A percentile compares a stretch with the other conserved stretches of the same genome.
Evolutionary conservation across 2,888 invertebrate genomes (phyloP).

Genomic region (Sturmia bella): DNA sequence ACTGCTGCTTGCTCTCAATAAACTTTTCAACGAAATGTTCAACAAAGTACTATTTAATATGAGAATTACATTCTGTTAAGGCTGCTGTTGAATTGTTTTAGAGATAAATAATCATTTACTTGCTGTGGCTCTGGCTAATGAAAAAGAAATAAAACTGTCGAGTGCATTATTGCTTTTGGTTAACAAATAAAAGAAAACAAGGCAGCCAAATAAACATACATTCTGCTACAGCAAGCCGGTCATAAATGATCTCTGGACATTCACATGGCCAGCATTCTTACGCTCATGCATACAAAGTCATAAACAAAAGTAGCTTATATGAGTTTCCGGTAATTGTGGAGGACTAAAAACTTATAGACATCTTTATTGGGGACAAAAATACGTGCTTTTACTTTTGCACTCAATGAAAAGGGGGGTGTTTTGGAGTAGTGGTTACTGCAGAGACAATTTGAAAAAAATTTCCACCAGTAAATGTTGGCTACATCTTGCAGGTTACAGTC

Average conservation of each 20-base stretch:
- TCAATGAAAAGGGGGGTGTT: neutral
- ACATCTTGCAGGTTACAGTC: neutral
- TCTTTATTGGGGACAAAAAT: neutral
- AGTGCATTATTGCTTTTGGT: constrained; percentile 73
- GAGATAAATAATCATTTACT: constrained; percentile 70
- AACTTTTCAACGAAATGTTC: constrained; percentile 9
- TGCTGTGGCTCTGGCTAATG: constrained; percentile 63
- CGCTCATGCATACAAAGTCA: constrained; percentile 50
- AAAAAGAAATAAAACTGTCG: constrained; percentile 74
- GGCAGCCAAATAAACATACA: constrained; percentile 2
- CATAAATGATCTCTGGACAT: constrained; percentile 44
- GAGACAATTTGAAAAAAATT: constrained; percentile 48
- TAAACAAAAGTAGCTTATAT: constrained; percentile 68
- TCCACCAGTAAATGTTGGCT: constrained; percentile 2
- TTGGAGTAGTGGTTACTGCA: constrained; percentile 6
- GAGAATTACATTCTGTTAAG: constrained; percentile 8
- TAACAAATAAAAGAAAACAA: constrained; percentile 42
- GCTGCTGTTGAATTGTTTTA: constrained; percentile 53
- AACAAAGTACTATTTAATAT: constrained; percentile 20
- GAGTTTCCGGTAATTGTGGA: constrained; percentile 64
- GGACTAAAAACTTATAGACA: constrained; percentile 45
- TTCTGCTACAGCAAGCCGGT: neutral
- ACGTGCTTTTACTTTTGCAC: constrained; percentile 4
- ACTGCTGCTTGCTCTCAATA: constrained; percentile 5
- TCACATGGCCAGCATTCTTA: constrained; percentile 33